Evolutionary conservation across 2,113 vertebrate species (phyloP), one percentile per base, ranked within the genome.

Genomic region (Chaenogobius annularis): DNA sequence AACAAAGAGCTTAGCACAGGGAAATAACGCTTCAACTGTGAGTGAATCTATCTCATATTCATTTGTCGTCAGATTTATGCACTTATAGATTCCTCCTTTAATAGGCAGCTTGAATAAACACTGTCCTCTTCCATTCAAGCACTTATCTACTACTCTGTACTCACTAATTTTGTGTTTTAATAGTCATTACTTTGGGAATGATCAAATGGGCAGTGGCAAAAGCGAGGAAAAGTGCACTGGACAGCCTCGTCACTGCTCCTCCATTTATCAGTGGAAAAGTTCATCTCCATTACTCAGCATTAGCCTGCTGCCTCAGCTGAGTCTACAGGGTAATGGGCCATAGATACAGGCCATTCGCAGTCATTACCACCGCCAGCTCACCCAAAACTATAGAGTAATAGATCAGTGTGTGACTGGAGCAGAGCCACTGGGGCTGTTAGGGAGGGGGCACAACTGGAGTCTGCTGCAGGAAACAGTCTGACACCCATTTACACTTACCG

Each of bases 221-320:
- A 63, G 6, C 1, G 55, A 31, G 22, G 70, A n/a, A 1, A 65
- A 17, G 66, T 70, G 43, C 52, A 26, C 31, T 44, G 61, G 68
- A 46, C 50, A 71, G 76, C 77, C 69, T 83, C 47, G 79, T 87
- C 78, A 76, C 71, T 0, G 52, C 26, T 56, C 22, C 55, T 52
- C 70, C 61, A 40, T 81, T 83, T 70, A 82, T 88, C 83, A 84
- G 72, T 77, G 40, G 5, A 78, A 83, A 88, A 76, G 84, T 87
- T 86, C 61, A 82, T 84, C 83, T 80, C 80, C 75, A 89, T 90
- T 85, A 88, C 77, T 89, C 84, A 85, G 84, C 83, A 79, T 84
- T 83, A 80, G 73, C 66, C 73, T 64, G 85, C 81, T 75, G 81
- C 82, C 79, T 78, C 83, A 75, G 80, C 82, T 72, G 70, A 84